These are phyloP conservation scores for Seriola aureovittata DNA, from an alignment of 2,113 vertebrate species.

Conservation along the genomic window DNA sequence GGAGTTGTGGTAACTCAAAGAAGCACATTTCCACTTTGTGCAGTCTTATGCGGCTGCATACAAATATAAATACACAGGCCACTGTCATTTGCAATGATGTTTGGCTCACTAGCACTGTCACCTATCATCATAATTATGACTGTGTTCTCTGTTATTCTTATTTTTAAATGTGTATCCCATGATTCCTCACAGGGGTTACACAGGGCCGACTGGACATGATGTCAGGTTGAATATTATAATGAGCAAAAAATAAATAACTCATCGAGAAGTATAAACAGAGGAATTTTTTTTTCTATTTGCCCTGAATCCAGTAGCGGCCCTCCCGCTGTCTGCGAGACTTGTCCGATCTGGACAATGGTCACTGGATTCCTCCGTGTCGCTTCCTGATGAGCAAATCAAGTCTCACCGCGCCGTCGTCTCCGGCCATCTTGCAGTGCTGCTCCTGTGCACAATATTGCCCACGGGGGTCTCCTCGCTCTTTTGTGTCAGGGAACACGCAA, in stretches of 20 bases:
- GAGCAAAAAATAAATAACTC: constrained; percentile 81
- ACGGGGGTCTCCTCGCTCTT: constrained; percentile 69
- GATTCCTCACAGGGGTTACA: constrained; percentile 76
- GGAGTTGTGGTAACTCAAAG: constrained; percentile 67
- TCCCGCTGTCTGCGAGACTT: constrained; percentile 64
- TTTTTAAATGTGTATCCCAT: constrained; percentile 77
- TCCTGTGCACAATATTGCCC: constrained; percentile 64
- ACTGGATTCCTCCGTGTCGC: constrained; percentile 64
- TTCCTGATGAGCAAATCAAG: constrained; percentile 76
- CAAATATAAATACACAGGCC: constrained; percentile 74
- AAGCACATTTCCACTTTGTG: constrained; percentile 70
- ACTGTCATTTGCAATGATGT: constrained; percentile 78
- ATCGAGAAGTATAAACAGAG: constrained; percentile 76
- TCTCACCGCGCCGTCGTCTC: constrained; percentile 66
- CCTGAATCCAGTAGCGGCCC: constrained; percentile 75
- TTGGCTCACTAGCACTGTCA: constrained; percentile 78
- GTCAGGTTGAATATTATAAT: constrained; percentile 85
- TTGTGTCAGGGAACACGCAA: constrained; percentile 73
- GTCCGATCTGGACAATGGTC: constrained; percentile 77
- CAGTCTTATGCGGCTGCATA: constrained; percentile 51
- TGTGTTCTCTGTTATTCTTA: constrained; percentile 67
- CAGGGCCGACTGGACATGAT: constrained; percentile 79
- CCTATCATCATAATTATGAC: constrained; percentile 81
- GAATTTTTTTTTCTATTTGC: constrained; percentile 76
- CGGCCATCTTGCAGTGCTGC: constrained; percentile 61